A percentile compares a stretch with the other conserved stretches of the same genome.
These are phyloP conservation scores for Nettapus auritus DNA, from an alignment of 2,113 vertebrate genomes.

Conservation along the genomic window DNA sequence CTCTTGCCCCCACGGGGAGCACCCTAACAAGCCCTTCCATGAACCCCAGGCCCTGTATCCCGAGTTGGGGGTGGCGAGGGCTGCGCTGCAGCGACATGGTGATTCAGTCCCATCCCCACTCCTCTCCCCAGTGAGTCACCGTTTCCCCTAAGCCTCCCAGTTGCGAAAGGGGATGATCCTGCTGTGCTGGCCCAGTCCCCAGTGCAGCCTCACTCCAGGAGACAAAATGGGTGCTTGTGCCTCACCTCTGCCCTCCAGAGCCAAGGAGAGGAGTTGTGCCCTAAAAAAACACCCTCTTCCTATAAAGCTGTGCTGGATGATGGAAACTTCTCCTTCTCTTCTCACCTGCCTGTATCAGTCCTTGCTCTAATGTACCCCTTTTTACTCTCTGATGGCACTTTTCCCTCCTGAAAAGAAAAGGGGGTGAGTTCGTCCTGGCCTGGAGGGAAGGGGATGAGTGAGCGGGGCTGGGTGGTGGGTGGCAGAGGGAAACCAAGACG, in stretches of 20 bases:
- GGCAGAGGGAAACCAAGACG: not conserved
- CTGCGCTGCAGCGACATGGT: rapidly evolving
- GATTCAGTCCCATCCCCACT: rapidly evolving
- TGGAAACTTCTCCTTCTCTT: not conserved
- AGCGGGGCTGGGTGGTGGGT: not conserved
- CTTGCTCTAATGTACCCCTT: not conserved
- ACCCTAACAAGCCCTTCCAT: not conserved
- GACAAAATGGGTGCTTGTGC: not conserved
- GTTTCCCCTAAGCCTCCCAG: not conserved
- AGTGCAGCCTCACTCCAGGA: not conserved
- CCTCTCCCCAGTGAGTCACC: rapidly evolving
- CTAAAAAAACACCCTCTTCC: not conserved
- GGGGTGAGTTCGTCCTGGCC: not conserved
- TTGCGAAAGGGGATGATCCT: not conserved
- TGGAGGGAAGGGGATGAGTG: not conserved
- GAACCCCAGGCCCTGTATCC: not conserved
- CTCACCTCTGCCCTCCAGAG: not conserved
- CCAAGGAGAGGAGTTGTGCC: not conserved
- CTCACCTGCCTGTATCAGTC: not conserved
- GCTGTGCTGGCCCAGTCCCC: not conserved
- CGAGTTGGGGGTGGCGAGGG: not conserved
- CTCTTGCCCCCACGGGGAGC: not conserved
- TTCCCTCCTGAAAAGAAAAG: not conserved
- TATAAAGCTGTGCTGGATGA: not conserved
- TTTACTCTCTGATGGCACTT: rapidly evolving